Evolutionary conservation across 2,113 vertebrate genomes (phyloP).

Genomic region (Bolborhynchus lineola): DNA sequence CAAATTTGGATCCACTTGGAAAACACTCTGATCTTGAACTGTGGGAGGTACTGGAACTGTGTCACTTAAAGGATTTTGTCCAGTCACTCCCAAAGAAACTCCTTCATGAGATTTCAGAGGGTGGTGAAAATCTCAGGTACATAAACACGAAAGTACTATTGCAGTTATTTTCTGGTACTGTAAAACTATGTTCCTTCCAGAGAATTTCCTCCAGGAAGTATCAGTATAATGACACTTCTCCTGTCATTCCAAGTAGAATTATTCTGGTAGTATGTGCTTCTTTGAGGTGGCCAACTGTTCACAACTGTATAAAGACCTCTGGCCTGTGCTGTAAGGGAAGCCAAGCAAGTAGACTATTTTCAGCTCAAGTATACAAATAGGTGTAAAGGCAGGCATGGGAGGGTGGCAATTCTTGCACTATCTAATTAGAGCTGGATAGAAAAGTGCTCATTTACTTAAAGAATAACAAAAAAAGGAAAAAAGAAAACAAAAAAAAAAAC

Average conservation of each 20-base stretch:
- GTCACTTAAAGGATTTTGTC: slow-evolving; percentile 70
- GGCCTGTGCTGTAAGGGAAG: neutral
- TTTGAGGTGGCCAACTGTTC: neutral
- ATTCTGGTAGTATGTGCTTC: neutral
- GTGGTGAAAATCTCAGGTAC: slow-evolving; percentile 72
- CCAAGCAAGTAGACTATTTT: neutral
- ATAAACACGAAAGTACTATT: neutral
- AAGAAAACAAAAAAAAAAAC: too few relatives aligned
- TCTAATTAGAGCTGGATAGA: neutral
- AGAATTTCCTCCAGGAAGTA: neutral
- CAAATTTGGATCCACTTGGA: slow-evolving; percentile 71
- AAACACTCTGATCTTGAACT: slow-evolving; percentile 64
- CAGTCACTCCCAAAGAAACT: slow-evolving; percentile 66
- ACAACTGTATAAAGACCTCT: neutral
- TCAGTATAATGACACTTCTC: neutral
- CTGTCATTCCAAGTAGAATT: neutral
- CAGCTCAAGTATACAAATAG: neutral
- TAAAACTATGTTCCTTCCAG: neutral
- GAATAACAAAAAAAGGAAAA: neutral
- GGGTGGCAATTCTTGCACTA: neutral
- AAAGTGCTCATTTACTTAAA: neutral
- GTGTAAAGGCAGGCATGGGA: neutral
- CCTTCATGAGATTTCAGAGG: slow-evolving; percentile 65
- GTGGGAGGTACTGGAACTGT: slow-evolving; percentile 67
- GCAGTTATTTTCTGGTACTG: neutral